Percentiles rank a stretch among this genome's conserved stretches.
Evolutionary conservation across 2,113 vertebrate genomes (phyloP).

Genomic region (Podarcis muralis): DNA sequence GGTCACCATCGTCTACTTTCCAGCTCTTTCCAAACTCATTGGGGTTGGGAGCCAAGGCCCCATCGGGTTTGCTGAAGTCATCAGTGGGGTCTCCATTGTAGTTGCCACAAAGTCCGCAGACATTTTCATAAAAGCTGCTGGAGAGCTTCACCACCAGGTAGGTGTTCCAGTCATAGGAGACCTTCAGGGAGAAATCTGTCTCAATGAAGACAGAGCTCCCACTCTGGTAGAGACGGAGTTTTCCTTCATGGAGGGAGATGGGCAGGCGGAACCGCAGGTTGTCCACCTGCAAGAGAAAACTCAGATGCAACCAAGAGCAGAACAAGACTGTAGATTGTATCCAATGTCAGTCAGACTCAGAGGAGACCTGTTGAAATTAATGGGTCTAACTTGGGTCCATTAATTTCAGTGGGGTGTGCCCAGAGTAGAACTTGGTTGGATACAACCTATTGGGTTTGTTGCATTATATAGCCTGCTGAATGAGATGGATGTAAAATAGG

Average conservation of each 20-base stretch:
- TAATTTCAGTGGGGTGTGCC: too few relatives aligned
- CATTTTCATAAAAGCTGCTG: not conserved
- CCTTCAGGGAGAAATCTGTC: constrained; percentile 65
- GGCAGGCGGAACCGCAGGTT: constrained; percentile 71
- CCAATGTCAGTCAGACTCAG: too few relatives aligned
- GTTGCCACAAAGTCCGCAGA: constrained; percentile 58
- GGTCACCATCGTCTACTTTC: constrained; percentile 28
- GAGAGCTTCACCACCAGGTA: constrained; percentile 70
- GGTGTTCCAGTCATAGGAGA: constrained; percentile 77
- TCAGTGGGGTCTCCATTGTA: constrained; percentile 37
- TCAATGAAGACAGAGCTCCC: constrained; percentile 67
- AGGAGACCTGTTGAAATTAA: too few relatives aligned
- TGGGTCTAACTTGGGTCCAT: too few relatives aligned
- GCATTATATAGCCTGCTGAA: too few relatives aligned
- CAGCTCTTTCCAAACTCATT: constrained; percentile 40
- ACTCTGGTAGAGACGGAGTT: constrained; percentile 63
- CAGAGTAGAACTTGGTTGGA: too few relatives aligned
- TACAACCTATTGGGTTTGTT: too few relatives aligned
- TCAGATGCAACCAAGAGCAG: not conserved
- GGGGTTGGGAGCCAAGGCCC: rapidly evolving
- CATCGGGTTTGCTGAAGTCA: not conserved
- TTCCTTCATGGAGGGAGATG: constrained; percentile 60
- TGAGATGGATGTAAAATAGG: too few relatives aligned
- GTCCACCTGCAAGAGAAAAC: constrained; percentile 67
- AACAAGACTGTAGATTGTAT: not conserved